These are phyloP conservation scores for Axis porcinus DNA, from an alignment of 2,113 vertebrate genomes.

Conservation along the genomic window DNA sequence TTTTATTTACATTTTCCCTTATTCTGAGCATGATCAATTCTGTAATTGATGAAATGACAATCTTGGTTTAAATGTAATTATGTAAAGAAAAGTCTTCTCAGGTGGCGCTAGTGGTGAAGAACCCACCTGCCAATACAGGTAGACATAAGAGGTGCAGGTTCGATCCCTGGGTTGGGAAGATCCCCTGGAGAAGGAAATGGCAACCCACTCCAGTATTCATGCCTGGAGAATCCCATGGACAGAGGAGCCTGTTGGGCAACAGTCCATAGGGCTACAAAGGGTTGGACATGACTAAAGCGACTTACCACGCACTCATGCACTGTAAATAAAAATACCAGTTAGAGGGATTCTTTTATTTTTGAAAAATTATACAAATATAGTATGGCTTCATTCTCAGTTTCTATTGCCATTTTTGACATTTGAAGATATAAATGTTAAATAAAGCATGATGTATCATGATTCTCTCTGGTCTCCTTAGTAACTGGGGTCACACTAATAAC, in stretches of 20 bases:
- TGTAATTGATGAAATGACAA: background rate
- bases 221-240: background rate
- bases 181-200: background rate
- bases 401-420: background rate
- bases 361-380: background rate
- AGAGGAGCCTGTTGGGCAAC: background rate
- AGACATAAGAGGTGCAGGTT: background rate
- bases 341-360: background rate
- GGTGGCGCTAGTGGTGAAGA: background rate
- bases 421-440: background rate
- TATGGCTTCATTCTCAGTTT: background rate
- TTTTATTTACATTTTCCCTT: background rate
- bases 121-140: background rate
- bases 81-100: background rate
- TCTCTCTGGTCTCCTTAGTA: background rate
- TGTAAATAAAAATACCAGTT: background rate
- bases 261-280: background rate
- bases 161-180: background rate
- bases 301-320: accelerated
- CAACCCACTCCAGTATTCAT: background rate
- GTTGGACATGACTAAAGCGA: background rate
- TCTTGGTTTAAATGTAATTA: background rate
- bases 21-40: background rate
- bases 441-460: background rate
- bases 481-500: background rate